Percentiles rank a stretch among this genome's conserved stretches.
Conservation (phyloP, 2,888 invertebrate species). For the Parnassius orleans region DNA sequence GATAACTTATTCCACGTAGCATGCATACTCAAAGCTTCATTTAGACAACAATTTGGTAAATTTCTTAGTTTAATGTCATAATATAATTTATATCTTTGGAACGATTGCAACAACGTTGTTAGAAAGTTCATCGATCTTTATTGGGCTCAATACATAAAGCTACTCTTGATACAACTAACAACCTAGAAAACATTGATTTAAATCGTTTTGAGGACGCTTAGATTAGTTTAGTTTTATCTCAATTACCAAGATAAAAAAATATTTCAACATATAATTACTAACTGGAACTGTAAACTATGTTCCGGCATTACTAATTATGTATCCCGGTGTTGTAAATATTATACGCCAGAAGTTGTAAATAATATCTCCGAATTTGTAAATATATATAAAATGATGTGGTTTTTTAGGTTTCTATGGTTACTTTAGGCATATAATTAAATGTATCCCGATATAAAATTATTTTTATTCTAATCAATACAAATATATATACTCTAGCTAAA, state of each 20-base stretch:
- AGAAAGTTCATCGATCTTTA: neutral
- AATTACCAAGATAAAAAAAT: too few species aligned
- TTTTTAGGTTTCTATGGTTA: neutral
- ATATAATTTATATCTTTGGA: conserved; percentile 14
- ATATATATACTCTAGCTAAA: neutral
- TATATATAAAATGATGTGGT: neutral
- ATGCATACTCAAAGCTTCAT: neutral
- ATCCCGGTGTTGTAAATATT: conserved; percentile 8
- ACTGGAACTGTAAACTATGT: too few species aligned
- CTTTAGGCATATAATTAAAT: too few species aligned
- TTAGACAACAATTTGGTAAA: conserved; percentile 12
- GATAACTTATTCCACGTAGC: neutral
- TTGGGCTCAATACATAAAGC: neutral
- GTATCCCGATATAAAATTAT: neutral
- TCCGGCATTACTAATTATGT: neutral
- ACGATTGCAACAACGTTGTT: neutral
- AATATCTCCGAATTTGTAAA: neutral
- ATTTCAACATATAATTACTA: too few species aligned
- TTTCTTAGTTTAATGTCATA: neutral
- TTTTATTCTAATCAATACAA: neutral
- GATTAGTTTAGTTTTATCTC: too few species aligned
- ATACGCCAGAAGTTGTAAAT: neutral
- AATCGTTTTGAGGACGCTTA: neutral
- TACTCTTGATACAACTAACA: neutral
- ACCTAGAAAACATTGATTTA: neutral